These are phyloP conservation scores for Hemichromis elongatus DNA, from an alignment of 2,113 vertebrate species.

Conservation along the genomic window DNA sequence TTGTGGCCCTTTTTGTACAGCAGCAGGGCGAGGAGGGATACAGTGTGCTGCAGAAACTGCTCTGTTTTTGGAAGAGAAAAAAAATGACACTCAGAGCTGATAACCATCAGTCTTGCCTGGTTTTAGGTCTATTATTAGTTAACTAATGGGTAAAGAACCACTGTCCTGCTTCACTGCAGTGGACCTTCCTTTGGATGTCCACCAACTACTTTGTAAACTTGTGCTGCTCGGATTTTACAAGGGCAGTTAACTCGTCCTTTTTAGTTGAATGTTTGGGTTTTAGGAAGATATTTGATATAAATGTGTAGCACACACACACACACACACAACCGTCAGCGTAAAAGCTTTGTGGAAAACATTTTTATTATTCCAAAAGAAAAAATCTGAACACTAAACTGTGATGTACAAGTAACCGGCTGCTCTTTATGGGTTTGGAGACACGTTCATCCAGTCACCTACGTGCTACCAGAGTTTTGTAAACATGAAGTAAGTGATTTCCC, in stretches of 20 bases:
- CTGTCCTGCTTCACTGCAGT: slow-evolving; percentile 31
- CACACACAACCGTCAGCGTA: not conserved
- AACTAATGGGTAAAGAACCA: slow-evolving; percentile 45
- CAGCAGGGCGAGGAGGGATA: not conserved
- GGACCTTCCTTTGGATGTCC: slow-evolving; percentile 9
- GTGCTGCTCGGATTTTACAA: slow-evolving; percentile 10
- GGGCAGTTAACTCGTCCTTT: not conserved
- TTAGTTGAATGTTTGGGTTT: not conserved
- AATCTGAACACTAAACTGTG: slow-evolving; percentile 30
- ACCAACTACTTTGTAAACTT: slow-evolving; percentile 2
- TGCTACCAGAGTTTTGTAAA: not conserved
- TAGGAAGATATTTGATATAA: not conserved
- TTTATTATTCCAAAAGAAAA: not conserved
- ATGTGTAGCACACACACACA: not conserved
- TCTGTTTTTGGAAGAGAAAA: not conserved
- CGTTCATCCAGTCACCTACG: not conserved
- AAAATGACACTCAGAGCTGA: not conserved
- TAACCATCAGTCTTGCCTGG: not conserved
- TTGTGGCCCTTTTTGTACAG: not conserved
- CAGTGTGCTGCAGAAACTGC: not conserved
- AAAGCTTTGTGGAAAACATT: not conserved
- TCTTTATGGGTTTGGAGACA: not conserved
- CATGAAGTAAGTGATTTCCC: slow-evolving; percentile 13
- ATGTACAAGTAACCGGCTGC: not conserved
- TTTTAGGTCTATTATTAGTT: not conserved